phyloP scores from a whole-genome alignment of 1,140 invertebrate species.

The Orchesella cincta region DNA sequence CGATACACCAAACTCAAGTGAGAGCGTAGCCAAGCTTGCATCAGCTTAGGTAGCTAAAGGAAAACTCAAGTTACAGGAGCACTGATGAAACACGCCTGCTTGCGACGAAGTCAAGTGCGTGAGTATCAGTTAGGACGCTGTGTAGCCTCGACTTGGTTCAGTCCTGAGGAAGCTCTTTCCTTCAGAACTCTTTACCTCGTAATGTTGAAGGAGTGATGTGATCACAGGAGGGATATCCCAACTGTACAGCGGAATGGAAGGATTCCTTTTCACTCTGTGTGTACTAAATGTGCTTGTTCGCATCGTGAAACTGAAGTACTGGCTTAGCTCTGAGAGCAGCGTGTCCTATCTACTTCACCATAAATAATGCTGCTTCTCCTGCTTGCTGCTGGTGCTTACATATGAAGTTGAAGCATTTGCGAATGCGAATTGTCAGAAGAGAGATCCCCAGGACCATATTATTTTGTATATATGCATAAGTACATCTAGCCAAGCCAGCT shows the following conservation, averaged over 20 bases:
- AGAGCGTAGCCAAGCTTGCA: too few relatives aligned
- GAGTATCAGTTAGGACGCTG: slow-evolving; percentile 38
- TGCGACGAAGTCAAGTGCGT: slow-evolving; percentile 47
- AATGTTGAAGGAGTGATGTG: background rate
- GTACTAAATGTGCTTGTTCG: too few relatives aligned
- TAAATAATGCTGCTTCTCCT: background rate
- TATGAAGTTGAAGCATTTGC: background rate
- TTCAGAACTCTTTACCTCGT: background rate
- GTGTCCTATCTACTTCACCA: background rate
- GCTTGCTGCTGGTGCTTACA: background rate
- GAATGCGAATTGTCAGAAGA: slow-evolving; percentile 10
- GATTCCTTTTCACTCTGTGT: background rate
- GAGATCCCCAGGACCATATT: background rate
- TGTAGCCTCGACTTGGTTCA: slow-evolving; percentile 15
- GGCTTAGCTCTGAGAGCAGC: background rate
- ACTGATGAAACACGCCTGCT: slow-evolving; percentile 26
- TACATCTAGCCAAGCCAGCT: too few relatives aligned
- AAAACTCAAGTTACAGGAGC: slow-evolving; percentile 7
- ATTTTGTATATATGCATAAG: background rate
- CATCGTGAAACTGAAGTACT: too few relatives aligned
- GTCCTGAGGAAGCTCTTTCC: slow-evolving; percentile 8
- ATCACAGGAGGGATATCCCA: background rate
- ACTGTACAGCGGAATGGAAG: background rate
- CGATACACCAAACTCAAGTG: too few relatives aligned
- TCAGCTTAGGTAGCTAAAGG: too few relatives aligned